Conservation (phyloP, 2,888 invertebrate genomes). For the Torymus aiolomorphi region DNA sequence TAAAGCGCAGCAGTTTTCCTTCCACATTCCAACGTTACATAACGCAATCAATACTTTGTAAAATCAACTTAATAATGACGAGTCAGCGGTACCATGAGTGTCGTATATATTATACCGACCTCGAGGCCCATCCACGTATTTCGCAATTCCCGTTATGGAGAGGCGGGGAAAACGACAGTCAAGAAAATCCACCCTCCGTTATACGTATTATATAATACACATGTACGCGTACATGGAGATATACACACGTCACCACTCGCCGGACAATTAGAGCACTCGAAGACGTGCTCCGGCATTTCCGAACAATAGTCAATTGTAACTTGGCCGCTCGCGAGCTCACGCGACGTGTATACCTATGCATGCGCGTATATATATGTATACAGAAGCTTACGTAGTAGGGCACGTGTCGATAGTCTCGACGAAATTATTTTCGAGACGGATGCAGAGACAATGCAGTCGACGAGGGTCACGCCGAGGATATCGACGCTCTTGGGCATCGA, state of each 20-base stretch:
- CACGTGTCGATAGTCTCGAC: neutral
- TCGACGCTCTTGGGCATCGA: neutral
- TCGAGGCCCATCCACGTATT: too few relatives aligned
- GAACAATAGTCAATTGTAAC: constrained; percentile 39
- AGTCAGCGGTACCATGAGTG: too few relatives aligned
- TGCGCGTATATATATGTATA: too few relatives aligned
- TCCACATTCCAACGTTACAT: too few relatives aligned
- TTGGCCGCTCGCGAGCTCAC: neutral
- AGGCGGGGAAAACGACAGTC: too few relatives aligned
- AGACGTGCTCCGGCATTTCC: constrained; percentile 8
- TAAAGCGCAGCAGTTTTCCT: too few relatives aligned
- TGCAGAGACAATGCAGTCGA: constrained; percentile 7
- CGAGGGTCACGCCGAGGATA: neutral
- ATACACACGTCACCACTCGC: neutral
- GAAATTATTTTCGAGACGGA: constrained; percentile 3
- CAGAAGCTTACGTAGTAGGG: too few relatives aligned
- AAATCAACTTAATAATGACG: too few relatives aligned
- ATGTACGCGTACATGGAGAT: neutral
- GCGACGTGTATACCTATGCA: neutral
- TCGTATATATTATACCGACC: too few relatives aligned
- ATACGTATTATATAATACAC: neutral
- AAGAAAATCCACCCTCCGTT: too few relatives aligned
- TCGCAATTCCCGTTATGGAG: too few relatives aligned
- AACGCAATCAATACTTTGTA: too few relatives aligned
- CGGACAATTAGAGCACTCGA: constrained; percentile 25